Conservation (phyloP, 2,888 invertebrate species). For the Bhutanitis thaidina region DNA sequence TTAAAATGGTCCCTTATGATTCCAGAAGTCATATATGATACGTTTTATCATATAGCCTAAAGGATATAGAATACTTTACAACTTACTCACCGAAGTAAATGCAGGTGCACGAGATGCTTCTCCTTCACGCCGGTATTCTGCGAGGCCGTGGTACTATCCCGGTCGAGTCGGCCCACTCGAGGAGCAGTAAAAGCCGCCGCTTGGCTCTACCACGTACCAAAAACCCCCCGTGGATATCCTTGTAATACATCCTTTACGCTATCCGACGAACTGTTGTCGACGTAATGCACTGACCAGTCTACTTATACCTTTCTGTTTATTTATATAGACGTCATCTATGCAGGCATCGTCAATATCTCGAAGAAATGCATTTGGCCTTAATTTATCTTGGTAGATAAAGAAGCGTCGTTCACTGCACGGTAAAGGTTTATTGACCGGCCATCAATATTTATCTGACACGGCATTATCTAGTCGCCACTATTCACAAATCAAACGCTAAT, state of each 20-base stretch:
- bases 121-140: too few species aligned
- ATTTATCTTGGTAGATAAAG: slow-evolving; percentile 43
- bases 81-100: too few species aligned
- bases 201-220: too few species aligned
- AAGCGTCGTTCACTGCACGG: slow-evolving; percentile 30
- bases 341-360: slow-evolving; percentile 16
- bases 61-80: too few species aligned
- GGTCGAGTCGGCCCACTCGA: too few species aligned
- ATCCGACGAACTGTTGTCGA: not conserved
- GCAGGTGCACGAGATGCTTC: too few species aligned
- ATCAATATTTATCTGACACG: slow-evolving; percentile 40
- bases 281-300: slow-evolving; percentile 4
- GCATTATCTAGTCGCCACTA: slow-evolving; percentile 35
- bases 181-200: too few species aligned
- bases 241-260: slow-evolving; percentile 5
- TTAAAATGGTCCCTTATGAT: too few species aligned
- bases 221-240: too few species aligned
- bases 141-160: too few species aligned
- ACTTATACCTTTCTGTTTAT: not conserved
- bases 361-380: slow-evolving; percentile 43
- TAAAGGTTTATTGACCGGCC: slow-evolving; percentile 47
- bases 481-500: slow-evolving; percentile 37
- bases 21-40: too few species aligned
- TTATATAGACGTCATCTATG: not conserved
- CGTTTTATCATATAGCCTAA: too few species aligned